phyloP scores from a whole-genome alignment of 2,797 vertebrate species.

The Lates japonicus region DNA sequence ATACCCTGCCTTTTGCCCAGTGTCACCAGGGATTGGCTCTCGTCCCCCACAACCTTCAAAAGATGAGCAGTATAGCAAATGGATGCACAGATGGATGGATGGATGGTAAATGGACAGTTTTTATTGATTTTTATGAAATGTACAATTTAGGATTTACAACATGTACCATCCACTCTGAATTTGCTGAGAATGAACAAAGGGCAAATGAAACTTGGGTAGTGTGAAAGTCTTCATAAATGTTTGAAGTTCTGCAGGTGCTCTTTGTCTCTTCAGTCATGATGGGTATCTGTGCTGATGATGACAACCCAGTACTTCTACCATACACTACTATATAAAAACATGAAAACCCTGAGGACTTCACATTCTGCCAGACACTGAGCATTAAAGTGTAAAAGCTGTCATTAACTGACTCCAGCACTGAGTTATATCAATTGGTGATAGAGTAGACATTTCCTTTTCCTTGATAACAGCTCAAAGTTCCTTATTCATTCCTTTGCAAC shows the following conservation, averaged over 20 bases:
- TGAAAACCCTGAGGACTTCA: neutral
- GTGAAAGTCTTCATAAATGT: neutral
- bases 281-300: neutral
- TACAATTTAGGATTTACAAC: neutral
- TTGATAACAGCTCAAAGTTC: neutral
- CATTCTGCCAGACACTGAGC: neutral
- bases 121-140: conserved; percentile 1
- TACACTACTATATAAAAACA: neutral
- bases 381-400: neutral
- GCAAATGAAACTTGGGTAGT: neutral
- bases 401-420: neutral
- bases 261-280: neutral
- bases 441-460: too few species aligned
- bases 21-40: too few species aligned
- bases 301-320: neutral
- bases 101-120: neutral
- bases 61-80: too few species aligned
- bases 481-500: neutral
- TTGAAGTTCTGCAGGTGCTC: neutral
- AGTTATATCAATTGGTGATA: neutral
- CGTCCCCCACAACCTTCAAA: too few species aligned
- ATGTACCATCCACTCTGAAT: neutral
- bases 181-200: neutral
- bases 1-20: too few species aligned
- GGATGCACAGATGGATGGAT: too few species aligned